Conservation (phyloP, 2,888 invertebrate genomes). For the Trissoscelio sp. region DNA sequence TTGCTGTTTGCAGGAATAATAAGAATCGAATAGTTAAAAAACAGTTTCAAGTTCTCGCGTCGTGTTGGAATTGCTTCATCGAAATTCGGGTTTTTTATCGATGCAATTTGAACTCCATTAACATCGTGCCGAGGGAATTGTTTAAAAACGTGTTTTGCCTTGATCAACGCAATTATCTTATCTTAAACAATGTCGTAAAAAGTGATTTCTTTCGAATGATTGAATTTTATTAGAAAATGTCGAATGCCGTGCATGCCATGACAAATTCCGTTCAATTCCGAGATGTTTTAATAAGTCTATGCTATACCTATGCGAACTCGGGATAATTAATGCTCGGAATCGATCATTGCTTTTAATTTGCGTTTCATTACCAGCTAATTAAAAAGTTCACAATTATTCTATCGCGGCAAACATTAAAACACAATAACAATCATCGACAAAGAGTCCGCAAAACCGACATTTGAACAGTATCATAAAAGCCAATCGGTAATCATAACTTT, state of each 20-base stretch:
- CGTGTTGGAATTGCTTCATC: not conserved
- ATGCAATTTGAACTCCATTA: conserved; percentile 14
- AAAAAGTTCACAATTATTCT: not conserved
- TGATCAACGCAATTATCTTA: conserved; percentile 34
- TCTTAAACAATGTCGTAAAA: conserved; percentile 17
- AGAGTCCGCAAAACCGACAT: no score
- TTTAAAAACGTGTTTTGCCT: conserved; percentile 35
- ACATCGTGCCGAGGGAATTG: not conserved
- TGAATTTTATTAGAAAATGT: no score
- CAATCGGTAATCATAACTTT: conserved; percentile 1
- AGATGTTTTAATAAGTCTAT: no score
- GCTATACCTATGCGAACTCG: no score
- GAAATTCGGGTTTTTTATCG: conserved; percentile 3
- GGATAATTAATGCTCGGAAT: no score
- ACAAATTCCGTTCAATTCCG: no score
- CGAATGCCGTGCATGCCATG: no score
- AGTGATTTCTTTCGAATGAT: conserved; percentile 20
- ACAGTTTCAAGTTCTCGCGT: not conserved
- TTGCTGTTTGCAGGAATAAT: no score
- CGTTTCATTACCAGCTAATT: not conserved
- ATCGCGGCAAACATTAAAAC: not conserved
- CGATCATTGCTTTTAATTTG: not conserved
- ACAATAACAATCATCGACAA: not conserved
- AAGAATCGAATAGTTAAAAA: not conserved
- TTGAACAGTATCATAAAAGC: not conserved